Base-by-base conservation (phyloP, 2,888 invertebrate species). In the Epinotia bilunana region DNA sequence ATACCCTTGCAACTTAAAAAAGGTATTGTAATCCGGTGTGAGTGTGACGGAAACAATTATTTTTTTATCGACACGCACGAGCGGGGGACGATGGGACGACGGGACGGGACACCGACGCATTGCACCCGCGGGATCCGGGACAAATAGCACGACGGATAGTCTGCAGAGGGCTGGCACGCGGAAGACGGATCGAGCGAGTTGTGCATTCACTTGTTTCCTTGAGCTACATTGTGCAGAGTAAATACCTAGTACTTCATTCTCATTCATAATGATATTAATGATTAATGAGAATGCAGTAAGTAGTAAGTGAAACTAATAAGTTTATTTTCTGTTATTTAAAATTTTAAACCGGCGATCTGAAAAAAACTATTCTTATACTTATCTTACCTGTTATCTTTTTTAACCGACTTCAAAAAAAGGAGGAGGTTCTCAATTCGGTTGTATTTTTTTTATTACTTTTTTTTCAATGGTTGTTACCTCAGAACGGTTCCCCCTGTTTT, bases 41-140 rank as follows among this genome's bases (percentile, higher is more conserved):
- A 88, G 84, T 83, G 83, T 86, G 87, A 88, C 86, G 88, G 89
- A 90, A 91, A 91, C 92, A 93, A 93, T 94, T 93, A 93, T 92
- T 91, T 93, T 93, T 93, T 92, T 92, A 92, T 91, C 91, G 92
- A 87, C 86, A 90, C 91, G 93, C 94, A 94, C 93, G 94, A 87
- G 80, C 82, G 84, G 79, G 77, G 83, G 80, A 81, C 79, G 82
- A 76, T 74, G 77, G 74, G 77, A 76, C 77, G 77, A 71, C 78
- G 70, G 74, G 73, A 77, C 79, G 84, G 82, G 86, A 87, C 86
- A 83, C 86, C 90, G 90, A 93, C 88, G 90, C 90, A 94, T 92
- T 89, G 92, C 90, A 91, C 93, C 93, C 94, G 83, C 86, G 94
- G 92, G 93, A 90, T 79, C 80, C 73, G 76, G 77, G 78, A 73